Evolutionary conservation across 2,888 invertebrate species (phyloP).

Genomic region (Spilosoma lubricipeda): DNA sequence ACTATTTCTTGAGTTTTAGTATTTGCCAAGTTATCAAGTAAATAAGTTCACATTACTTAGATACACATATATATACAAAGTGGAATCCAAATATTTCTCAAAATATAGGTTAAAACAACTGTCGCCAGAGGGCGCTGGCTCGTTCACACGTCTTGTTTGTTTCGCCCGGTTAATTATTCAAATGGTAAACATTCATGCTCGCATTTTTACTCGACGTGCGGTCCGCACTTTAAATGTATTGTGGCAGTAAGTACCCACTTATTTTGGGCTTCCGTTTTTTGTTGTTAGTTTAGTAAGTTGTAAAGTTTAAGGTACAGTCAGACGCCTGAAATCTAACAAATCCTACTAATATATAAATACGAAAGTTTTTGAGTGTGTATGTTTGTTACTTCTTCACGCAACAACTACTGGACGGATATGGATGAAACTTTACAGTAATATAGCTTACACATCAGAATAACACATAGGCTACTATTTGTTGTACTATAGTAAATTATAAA

Average conservation of each 20-base stretch:
- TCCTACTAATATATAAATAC: too few relatives aligned
- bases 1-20: neutral
- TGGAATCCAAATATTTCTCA: conserved; percentile 25
- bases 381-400: too few relatives aligned
- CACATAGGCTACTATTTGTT: too few relatives aligned
- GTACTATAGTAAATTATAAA: neutral
- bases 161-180: conserved; percentile 70
- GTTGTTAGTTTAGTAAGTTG: conserved; percentile 3
- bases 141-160: conserved; percentile 75
- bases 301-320: neutral
- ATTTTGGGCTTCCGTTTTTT: conserved; percentile 7
- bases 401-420: too few relatives aligned
- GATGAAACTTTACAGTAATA: too few relatives aligned
- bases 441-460: too few relatives aligned
- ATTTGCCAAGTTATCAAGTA: neutral
- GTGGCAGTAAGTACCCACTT: conserved; percentile 17
- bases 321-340: too few relatives aligned
- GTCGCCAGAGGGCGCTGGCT: conserved; percentile 53
- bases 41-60: neutral
- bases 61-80: conserved; percentile 9
- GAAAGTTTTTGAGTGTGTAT: too few relatives aligned
- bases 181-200: conserved; percentile 63
- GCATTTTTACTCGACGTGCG: conserved; percentile 66
- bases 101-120: conserved; percentile 52
- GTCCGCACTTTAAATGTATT: conserved; percentile 42